A percentile compares a stretch with the other conserved stretches of the same genome.
Conservation (phyloP, 2,797 vertebrate species). For the Peromyscus attwateri region DNA sequence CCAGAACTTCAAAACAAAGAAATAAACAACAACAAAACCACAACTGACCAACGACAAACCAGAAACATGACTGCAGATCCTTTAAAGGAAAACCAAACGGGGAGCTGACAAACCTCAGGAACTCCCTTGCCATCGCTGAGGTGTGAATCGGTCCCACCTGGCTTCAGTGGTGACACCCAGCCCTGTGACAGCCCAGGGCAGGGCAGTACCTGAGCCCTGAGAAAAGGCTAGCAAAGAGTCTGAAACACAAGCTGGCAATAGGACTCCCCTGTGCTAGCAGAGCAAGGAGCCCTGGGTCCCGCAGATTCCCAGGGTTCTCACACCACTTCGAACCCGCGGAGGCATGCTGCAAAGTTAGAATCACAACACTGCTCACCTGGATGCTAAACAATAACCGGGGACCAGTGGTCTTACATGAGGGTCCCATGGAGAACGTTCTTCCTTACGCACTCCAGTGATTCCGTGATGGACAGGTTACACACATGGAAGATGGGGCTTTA, state of each 20-base stretch:
- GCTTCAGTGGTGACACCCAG: background rate
- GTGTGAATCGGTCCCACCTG: background rate
- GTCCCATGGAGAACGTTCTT: fast-evolving
- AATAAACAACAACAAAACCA: background rate
- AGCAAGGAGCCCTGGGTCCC: fast-evolving
- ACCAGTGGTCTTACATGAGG: fast-evolving
- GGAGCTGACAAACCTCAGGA: background rate
- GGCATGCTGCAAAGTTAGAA: conserved; percentile 29
- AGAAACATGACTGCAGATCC: background rate
- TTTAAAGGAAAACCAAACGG: background rate
- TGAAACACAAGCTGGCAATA: background rate
- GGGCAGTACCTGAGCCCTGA: background rate
- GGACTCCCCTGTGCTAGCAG: background rate
- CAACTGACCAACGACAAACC: background rate
- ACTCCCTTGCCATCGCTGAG: background rate
- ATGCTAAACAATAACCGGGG: background rate
- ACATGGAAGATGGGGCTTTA: fast-evolving
- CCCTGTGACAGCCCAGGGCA: background rate
- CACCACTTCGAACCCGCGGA: background rate
- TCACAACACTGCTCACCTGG: fast-evolving
- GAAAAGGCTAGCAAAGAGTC: background rate
- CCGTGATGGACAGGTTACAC: fast-evolving
- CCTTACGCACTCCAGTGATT: background rate
- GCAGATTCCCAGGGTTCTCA: background rate
- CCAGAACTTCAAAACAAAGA: background rate